Base-by-base conservation (phyloP, 2,888 invertebrate genomes). In the Cryptocephalus moraei region DNA sequence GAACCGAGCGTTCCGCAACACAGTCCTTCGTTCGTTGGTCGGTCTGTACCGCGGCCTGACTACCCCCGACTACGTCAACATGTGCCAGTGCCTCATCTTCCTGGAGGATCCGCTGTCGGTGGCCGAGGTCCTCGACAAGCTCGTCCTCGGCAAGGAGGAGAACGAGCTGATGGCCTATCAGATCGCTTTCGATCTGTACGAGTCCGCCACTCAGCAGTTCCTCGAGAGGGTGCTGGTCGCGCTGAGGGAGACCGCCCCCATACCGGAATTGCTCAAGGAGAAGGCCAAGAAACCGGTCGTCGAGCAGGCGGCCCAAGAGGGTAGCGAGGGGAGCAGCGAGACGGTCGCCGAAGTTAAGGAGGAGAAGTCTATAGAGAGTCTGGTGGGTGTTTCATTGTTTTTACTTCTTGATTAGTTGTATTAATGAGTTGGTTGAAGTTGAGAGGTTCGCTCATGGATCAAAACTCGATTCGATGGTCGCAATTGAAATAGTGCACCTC, bases 171-270 rank as follows among this genome's bases (percentile, higher is more conserved):
- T 97, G 91, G 95, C 95, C 0, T 99, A 94, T 72, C 99, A 99
- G 74, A 95, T 99, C 61, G 95, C 86, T 0, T 99, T 99, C 73
- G 99, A 99, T 76, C 78, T 99, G 58, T 99, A 99, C 67, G 99
- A 99, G 70, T 95, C 94, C 39, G 99, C 97, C 0, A 96, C 96
- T 1, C 99, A 99, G 71, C 94, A 97, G 68, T 96, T 96, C 69
- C 75, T 99, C 44, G 87, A 86, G 9, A 80, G 88, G 58, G 90
- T 95, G 9, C 71, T 92, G 53, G 85, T 88, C 65, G 88, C 90
- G 12, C 72, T 94, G 8, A 78, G 86, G 60, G 81, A 81, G 42
- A 89, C 88, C 11, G 89, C 90, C 14, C 91, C 90, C 0, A 81
- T 89, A 51, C 89, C 90, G 6, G 79, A 82, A 49, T 81, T 86